A percentile compares a stretch with the other conserved stretches of the same genome.
phyloP scores from a whole-genome alignment of 2,888 invertebrate genomes.

The Diaprepes abbreviatus region DNA sequence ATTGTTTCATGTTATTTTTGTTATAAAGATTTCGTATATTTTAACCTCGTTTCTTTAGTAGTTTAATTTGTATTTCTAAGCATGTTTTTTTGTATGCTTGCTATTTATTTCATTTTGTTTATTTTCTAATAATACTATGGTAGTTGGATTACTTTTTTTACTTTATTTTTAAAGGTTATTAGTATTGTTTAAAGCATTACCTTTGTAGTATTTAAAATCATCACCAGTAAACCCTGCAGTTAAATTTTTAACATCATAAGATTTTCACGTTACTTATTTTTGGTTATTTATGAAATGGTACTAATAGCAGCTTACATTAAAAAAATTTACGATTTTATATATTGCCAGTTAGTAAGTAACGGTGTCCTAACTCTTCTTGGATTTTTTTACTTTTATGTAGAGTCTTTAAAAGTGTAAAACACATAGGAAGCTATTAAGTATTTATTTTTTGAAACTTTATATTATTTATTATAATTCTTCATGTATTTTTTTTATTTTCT shows the following conservation, averaged over 20 bases:
- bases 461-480: too few species aligned
- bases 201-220: slow-evolving; percentile 13
- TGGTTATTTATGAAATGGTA: slow-evolving; percentile 28
- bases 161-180: slow-evolving; percentile 21
- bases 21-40: slow-evolving; percentile 44
- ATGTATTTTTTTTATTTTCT: too few species aligned
- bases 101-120: slow-evolving; percentile 26
- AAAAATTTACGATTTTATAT: too few species aligned
- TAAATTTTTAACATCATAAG: slow-evolving; percentile 12
- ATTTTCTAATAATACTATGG: slow-evolving; percentile 24
- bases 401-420: too few species aligned
- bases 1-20: slow-evolving; percentile 50
- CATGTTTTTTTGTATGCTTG: slow-evolving; percentile 20
- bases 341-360: too few species aligned
- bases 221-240: slow-evolving; percentile 18
- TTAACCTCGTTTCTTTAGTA: slow-evolving; percentile 25
- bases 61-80: neutral
- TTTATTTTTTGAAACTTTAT: too few species aligned
- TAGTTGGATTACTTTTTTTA: slow-evolving; percentile 22
- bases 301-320: neutral
- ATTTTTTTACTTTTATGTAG: too few species aligned
- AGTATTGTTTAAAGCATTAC: slow-evolving; percentile 23
- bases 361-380: too few species aligned
- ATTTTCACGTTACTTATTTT: slow-evolving; percentile 7
- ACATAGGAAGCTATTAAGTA: too few species aligned